phyloP scores from a whole-genome alignment of 2,113 vertebrate genomes.

The Tylochromis polylepis region DNA sequence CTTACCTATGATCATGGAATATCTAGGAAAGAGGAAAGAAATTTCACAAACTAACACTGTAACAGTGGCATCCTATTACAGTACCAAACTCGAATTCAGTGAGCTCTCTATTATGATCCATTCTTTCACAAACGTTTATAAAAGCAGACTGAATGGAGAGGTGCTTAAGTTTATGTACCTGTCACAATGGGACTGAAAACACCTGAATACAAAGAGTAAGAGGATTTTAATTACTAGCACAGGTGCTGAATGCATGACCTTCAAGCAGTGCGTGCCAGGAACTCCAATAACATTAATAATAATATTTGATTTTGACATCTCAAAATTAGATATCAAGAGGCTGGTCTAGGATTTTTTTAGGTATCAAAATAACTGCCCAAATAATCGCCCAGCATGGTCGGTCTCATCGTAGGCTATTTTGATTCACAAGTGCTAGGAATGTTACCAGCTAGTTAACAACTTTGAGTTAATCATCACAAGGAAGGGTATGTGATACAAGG shows the following conservation, averaged over 20 bases:
- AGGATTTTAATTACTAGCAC: neutral
- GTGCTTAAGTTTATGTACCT: neutral
- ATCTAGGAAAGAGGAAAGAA: neutral
- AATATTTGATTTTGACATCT: neutral
- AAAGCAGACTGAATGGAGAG: neutral
- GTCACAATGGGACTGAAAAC: neutral
- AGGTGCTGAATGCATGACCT: neutral
- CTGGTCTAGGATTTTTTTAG: neutral
- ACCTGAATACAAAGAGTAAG: fast-evolving
- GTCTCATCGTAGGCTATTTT: fast-evolving
- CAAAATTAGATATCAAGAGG: neutral
- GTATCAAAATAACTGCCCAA: neutral
- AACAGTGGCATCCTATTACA: neutral
- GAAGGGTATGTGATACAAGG: neutral
- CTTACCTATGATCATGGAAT: neutral
- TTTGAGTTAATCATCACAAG: neutral
- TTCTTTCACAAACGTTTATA: neutral
- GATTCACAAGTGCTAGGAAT: neutral
- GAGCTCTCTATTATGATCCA: neutral
- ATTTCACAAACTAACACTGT: neutral
- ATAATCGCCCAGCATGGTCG: neutral
- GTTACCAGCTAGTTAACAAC: neutral
- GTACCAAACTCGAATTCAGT: neutral
- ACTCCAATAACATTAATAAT: neutral
- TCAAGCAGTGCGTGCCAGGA: neutral